Evolutionary conservation across 2,113 vertebrate genomes (phyloP), one percentile per base, ranked within the genome.

Genomic region (Pelecanus crispus): DNA sequence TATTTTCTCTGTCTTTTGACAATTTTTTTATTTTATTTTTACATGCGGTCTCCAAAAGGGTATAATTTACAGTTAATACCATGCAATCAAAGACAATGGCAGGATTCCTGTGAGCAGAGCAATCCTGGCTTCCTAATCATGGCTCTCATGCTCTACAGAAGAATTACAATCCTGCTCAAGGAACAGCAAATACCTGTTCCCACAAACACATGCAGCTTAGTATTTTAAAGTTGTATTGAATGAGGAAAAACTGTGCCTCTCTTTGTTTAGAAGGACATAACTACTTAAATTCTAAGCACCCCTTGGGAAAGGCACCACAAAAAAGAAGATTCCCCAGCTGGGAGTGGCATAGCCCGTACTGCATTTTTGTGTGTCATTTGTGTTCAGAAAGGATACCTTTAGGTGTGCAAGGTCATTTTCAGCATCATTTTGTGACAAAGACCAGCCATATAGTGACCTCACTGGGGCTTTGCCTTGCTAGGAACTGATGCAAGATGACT

Each of bases 1-100:
- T 98, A 97, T 98, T 98, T 98, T 97, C 96, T 98, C 97, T 98
- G 97, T 97, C 98, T 98, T 98, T 97, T 97, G 97, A 98, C 98
- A 97, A 20, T 98, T 98, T 97, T 96, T 96, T 84, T 38, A 97
- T 97, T 98, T 98, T 98, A 97, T 97, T 98, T 98, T 98, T 98
- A 97, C 97, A 97, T 97, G 97, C 17, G 45, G 97, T 91, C 97
- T 98, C 97, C 97, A 94, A 95, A 98, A 98, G 97, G 97, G 96
- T 98, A 91, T 98, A 98, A 98, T 98, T 98, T 98, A 97, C 86
- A 29, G 94, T 96, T 98, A 98, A 98, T 97, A 98, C 97, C 94
- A 94, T 98, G 95, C 97, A 98, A 98, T 98, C 98, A 98, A 97
- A 97, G 97, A 98, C 98, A 98, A 97, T 97, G 97, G 97, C 93